Evolutionary conservation across 2,888 invertebrate species (phyloP), one percentile per base, ranked within the genome.

Genomic region (Diadegma fenestrale): DNA sequence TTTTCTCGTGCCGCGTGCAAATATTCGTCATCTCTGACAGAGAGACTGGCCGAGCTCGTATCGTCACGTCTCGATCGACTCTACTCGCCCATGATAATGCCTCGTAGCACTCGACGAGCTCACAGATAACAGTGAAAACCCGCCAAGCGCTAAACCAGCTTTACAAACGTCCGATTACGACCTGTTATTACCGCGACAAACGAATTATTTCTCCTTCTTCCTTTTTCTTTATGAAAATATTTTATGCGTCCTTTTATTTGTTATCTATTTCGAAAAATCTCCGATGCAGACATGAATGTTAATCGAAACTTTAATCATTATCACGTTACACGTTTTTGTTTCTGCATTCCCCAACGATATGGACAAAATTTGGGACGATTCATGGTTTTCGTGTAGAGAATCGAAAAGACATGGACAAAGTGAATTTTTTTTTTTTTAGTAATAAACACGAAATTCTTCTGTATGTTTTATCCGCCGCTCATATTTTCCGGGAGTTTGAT

Each of bases 51-150:
- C 58, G 26, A 58, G 26, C 26, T 12, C 26, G 58, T 58, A 14
- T 58, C 26, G 14, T 58, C 26, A 58, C 58, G 58, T 26, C 26
- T 58, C 58, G 58, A 58, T 14, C 58, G 22, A 26, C 58, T 58
- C 22, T 14, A 26, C 26, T 58, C 58, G 58, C 14, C 58, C 26
- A 26, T 26, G 54, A 58, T 58, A 22, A 58, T 58, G 4, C 22
- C 58, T 14, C 4, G 58, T 26, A 26, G 26, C 26, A 58, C 26
- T 58, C 26, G 26, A 26, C 58, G 26, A 22, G 26, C 1, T 58
- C 12, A 26, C 14, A 14, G 58, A 58, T 58, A 58, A 58, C 58
- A 26, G 1, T 58, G 12, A 22, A 10, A 58, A 22, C 12, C 12
- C 4, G 4, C 54, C 12, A 58, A 58, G 26, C 54, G 12, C 12